Evolutionary conservation across 2,888 invertebrate genomes (phyloP), one percentile per base, ranked within the genome.

Genomic region (Aphrophora alni): DNA sequence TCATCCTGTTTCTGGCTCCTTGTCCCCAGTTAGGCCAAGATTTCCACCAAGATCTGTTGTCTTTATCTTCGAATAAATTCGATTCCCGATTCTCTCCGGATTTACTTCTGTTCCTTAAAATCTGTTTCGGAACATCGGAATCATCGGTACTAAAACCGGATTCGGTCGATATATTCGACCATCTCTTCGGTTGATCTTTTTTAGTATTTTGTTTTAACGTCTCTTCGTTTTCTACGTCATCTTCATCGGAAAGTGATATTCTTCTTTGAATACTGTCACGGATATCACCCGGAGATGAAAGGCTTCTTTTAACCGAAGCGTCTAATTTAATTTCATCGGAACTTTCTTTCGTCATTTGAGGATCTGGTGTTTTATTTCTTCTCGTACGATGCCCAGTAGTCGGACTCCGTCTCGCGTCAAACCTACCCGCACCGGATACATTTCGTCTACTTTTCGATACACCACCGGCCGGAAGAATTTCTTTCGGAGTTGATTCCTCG

Each of bases 401-500:
- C 83, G 86, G 87, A 81, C 85, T 85, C 17, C 85, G 82, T 76
- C 85, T 85, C 3, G 85, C 86, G 85, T 86, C 85, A 85, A 85
- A 84, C 81, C 81, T 77, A 84, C 84, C 85, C 85, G 82, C 51
- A n/a, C 82, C 82, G 10, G 83, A 82, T 33, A 80, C 80, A 83
- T 91, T 92, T 82, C 94, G 90, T 74, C 93, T 90, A 85, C 92
- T 92, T 79, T 92, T 90, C 68, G 77, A 92, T 88, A 24, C 91
- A 86, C 87, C 85, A 24, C 82, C 80, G 59, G 68, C 82, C n/a
- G 72, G 71, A 25, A 81, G 82, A 70, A 73, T 78, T 28, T 74
- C 78, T 72, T 72, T 75, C 75, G 78, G 76, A 24, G 73, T 27
- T 17, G 74, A 28, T 33, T 70, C 76, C 38, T 72, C 80, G 24